Evolutionary conservation across 1,140 invertebrate species (phyloP).

Genomic region (Drosophila pseudoobscura): DNA sequence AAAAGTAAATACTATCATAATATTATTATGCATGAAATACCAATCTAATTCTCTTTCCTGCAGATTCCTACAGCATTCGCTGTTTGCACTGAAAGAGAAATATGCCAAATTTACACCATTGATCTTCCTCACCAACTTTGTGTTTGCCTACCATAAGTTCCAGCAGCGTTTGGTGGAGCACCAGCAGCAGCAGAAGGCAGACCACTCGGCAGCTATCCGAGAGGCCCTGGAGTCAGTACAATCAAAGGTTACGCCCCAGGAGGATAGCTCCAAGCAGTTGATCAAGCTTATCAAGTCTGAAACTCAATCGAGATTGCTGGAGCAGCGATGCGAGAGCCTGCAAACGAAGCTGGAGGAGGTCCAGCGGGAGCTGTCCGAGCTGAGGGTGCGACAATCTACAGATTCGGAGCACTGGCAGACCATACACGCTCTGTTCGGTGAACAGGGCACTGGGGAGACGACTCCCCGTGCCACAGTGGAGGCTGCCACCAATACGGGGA

Average conservation of each 20-base stretch:
- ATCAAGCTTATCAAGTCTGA: conserved; percentile 75
- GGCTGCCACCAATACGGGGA: conserved; percentile 69
- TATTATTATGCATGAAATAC: not conserved
- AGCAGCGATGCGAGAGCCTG: conserved; percentile 61
- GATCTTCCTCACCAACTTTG: conserved; percentile 80
- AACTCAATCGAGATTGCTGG: conserved; percentile 65
- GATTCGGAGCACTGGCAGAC: conserved; percentile 79
- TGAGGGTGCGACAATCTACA: conserved; percentile 52
- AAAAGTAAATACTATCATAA: conserved; percentile 51
- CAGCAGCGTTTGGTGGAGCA: conserved; percentile 42
- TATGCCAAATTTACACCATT: conserved; percentile 82
- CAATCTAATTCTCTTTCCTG: not conserved
- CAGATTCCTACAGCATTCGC: conserved; percentile 76
- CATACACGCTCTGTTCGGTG: conserved; percentile 70
- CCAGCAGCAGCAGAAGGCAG: conserved; percentile 13
- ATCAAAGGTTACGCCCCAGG: conserved; percentile 32
- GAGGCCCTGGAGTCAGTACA: conserved; percentile 41
- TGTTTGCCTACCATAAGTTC: conserved; percentile 71
- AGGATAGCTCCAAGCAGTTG: conserved; percentile 68
- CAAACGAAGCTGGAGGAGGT: conserved; percentile 52
- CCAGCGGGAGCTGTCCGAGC: conserved; percentile 53
- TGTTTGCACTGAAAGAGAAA: conserved; percentile 70
- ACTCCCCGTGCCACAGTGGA: conserved; percentile 8
- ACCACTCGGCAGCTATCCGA: conserved; percentile 15
- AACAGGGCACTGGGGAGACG: not conserved